Conservation (phyloP, 2,113 vertebrate genomes). For the Thunnus thynnus region DNA sequence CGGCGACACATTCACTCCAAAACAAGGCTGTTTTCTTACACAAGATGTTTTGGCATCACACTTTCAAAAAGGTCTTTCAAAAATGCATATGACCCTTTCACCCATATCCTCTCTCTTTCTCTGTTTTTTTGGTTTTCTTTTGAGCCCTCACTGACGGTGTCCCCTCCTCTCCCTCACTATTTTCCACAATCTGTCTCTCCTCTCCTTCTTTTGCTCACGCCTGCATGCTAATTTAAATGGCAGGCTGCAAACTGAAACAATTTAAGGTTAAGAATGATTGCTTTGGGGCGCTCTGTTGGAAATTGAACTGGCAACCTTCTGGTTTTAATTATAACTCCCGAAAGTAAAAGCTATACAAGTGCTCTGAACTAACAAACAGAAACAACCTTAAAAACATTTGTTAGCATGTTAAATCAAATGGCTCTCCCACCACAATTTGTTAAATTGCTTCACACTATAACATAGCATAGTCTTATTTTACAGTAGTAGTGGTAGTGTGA, state of each 20-base stretch:
- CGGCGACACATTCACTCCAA: slow-evolving; percentile 33
- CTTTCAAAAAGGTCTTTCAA: slow-evolving; percentile 73
- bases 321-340: slow-evolving; percentile 47
- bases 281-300: slow-evolving; percentile 7
- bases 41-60: slow-evolving; percentile 60
- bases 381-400: not conserved
- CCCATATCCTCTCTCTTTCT: slow-evolving; percentile 34
- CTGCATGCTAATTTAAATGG: slow-evolving; percentile 36
- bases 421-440: not conserved
- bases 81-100: slow-evolving; percentile 63
- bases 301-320: slow-evolving; percentile 38
- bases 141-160: not conserved
- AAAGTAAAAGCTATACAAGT: not conserved
- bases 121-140: slow-evolving; percentile 1
- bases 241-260: slow-evolving; percentile 47
- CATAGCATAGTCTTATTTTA: no score
- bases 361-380: not conserved
- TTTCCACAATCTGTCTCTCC: slow-evolving; percentile 35
- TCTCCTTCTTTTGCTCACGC: slow-evolving; percentile 2
- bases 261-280: slow-evolving; percentile 52
- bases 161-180: not conserved
- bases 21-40: slow-evolving; percentile 58
- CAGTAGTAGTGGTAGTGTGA: not conserved
- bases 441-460: not conserved
- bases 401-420: not conserved